These are phyloP conservation scores for Limnodromus scolopaceus DNA, from an alignment of 2,797 vertebrate species.

Conservation along the genomic window DNA sequence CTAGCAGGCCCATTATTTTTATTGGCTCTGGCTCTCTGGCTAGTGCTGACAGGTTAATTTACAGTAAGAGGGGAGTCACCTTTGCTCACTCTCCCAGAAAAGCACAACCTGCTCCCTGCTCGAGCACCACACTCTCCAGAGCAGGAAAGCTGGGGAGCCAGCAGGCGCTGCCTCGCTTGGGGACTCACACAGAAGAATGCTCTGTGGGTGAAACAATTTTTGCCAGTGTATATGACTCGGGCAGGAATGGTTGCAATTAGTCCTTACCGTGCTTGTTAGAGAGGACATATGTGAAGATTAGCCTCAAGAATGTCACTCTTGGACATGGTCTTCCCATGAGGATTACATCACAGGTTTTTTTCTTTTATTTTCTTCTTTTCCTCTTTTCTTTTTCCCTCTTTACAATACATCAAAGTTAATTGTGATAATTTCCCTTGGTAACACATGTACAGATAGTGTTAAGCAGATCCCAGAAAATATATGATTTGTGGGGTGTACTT, in stretches of 20 bases:
- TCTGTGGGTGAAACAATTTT: conserved; percentile 48
- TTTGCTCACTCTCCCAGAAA: not conserved
- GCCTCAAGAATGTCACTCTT: conserved; percentile 58
- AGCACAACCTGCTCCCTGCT: fast-evolving
- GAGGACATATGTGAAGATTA: conserved; percentile 60
- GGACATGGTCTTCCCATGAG: conserved; percentile 21
- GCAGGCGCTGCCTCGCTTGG: not conserved
- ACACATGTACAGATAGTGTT: not conserved
- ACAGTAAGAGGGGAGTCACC: conserved; percentile 34
- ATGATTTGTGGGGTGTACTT: not conserved
- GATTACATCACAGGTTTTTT: not conserved
- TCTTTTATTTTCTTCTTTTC: not conserved
- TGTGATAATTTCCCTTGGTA: not conserved
- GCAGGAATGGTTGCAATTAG: conserved; percentile 61
- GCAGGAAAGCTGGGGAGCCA: not conserved
- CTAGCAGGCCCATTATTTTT: conserved; percentile 49
- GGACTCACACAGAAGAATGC: conserved; percentile 4
- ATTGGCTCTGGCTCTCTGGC: conserved; percentile 1
- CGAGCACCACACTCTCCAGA: not conserved
- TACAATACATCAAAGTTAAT: conserved; percentile 11
- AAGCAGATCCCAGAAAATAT: not conserved
- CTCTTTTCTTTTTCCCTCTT: not conserved
- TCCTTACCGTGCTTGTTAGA: conserved; percentile 48
- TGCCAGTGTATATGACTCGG: not conserved
- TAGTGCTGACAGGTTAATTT: conserved; percentile 59